Base-by-base conservation (phyloP, 2,113 vertebrate genomes). In the Motacilla tschutschensis region DNA sequence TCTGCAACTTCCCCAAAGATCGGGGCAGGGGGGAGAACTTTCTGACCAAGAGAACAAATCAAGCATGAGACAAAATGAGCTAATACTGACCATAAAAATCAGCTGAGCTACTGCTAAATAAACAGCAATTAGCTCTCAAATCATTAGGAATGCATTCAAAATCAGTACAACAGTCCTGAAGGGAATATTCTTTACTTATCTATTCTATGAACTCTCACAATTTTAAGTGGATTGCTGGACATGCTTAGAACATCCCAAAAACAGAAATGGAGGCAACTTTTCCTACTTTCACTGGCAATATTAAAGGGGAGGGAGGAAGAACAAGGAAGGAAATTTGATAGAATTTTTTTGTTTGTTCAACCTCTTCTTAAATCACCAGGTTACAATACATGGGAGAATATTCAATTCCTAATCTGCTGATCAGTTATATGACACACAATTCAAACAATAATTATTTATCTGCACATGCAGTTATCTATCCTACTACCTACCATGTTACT, bases 1-100 rank as follows among this genome's bases (percentile, higher is more conserved):
- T 69, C 53, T 65, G 29, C 35, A 74, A 6, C 33, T 60, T 46
- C 54, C n/a, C 36, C 21, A 63, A 8, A 20, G 17, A 66, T 1
- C 0, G 0, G 21, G 29, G 13, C 40, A 3, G 7, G 6, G 9
- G 21, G 2, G n/a, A 40, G 17, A 36, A 38, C 20, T 55, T 85
- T 72, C 33, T 62, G 40, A 79, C 22, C 29, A 26, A 43, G 48
- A 70, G 29, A 83, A 78, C 2, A 60, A 72, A 65, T 33, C 29
- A 81, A 26, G 12, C 16, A 12, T 36, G 17, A 78, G 7, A 82
- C 28, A 59, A 72, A 86, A 88, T 33, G 2, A 84, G 48, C 41
- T 36, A 64, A 63, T 35, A 50, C 4, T 58, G 54, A 71, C 31
- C 22, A 40, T 4, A 59, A 83, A 38, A 82, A 47, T 7, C 58